A percentile compares a stretch with the other conserved stretches of the same genome.
phyloP scores from a whole-genome alignment of 2,113 vertebrate species.

The Festucalex cinctus region DNA sequence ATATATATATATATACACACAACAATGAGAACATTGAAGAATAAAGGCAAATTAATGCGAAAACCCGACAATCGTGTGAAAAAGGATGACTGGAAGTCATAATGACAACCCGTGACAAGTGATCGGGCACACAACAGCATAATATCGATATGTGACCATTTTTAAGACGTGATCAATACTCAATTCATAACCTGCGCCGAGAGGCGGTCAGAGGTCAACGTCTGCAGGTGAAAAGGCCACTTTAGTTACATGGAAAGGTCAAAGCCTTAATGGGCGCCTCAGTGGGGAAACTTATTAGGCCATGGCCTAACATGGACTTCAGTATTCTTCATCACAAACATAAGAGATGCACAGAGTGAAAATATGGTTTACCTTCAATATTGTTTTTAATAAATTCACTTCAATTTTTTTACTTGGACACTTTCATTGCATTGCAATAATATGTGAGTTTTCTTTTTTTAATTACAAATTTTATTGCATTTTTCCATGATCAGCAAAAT shows the following conservation, averaged over 20 bases:
- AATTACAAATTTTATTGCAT: no score
- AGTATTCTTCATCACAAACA: conserved; percentile 7
- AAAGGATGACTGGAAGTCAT: background rate
- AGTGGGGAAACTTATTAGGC: conserved; percentile 60
- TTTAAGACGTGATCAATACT: conserved; percentile 60
- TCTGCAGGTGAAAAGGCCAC: conserved; percentile 69
- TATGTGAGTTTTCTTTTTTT: no score
- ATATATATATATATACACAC: no score
- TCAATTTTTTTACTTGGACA: no score
- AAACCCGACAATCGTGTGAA: background rate
- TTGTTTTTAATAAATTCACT: background rate
- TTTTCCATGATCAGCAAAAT: background rate
- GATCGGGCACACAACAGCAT: conserved; percentile 12
- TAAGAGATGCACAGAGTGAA: background rate
- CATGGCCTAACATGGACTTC: conserved; percentile 52
- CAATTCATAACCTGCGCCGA: conserved; percentile 47
- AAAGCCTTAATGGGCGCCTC: conserved; percentile 68
- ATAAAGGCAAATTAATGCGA: background rate
- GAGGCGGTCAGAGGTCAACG: conserved; percentile 62
- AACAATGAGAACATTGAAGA: background rate
- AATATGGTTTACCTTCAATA: background rate
- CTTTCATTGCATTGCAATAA: no score
- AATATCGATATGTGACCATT: conserved; percentile 39
- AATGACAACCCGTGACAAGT: conserved; percentile 1
- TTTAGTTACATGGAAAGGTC: conserved; percentile 73